Base-by-base conservation (phyloP, 2,797 vertebrate genomes). In the Stomatorhinus walkeri region DNA sequence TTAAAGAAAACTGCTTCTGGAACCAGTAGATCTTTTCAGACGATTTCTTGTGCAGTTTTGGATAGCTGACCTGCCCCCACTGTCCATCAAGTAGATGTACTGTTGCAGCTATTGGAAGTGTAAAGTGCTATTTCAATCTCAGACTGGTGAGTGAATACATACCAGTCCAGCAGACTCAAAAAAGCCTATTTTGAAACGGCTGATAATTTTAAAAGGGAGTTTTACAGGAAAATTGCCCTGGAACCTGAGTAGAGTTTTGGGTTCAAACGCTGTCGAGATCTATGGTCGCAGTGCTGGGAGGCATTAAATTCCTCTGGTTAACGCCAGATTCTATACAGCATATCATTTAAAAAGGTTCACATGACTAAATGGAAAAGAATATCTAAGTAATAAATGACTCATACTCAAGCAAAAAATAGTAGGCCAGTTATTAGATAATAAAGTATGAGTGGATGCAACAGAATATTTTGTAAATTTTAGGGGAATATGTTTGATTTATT, bases 271-370 rank as follows among this genome's bases (percentile, higher is more conserved):
- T 24, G 12, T 4, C 1, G 22, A 51, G 81, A 48, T 49, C 43
- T 85, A 51, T 28, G 48, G 81, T 16, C n/a, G 43, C 43, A 4
- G 48, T 48, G 49, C 40, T 24, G 43, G 49, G 48, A 49, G 81
- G 81, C n/a, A 51, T 51, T 85, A 51, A 85, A 85, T 85, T 85
- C 46, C 81, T 85, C 22, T 22, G 48, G 9, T 85, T 85, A 51
- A 51, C 12, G n/a, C n/a, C 10, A 4, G 81, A 85, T 51, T 85
- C 46, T 85, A 48, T 28, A 85, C 49, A 85, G n/a, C 46, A 28
- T 48, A 85, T 51, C 36, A 24, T 28, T 85, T 48, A 22, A 85
- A 85, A 85, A 85, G 46, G 36, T 51, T 85, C 48, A 85, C 6
- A 51, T 85, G 10, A 28, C 46, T 24, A 24, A 12, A 24, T 48